Evolutionary conservation across 2,888 invertebrate genomes (phyloP).

Genomic region (Orthonevra nobilis): DNA sequence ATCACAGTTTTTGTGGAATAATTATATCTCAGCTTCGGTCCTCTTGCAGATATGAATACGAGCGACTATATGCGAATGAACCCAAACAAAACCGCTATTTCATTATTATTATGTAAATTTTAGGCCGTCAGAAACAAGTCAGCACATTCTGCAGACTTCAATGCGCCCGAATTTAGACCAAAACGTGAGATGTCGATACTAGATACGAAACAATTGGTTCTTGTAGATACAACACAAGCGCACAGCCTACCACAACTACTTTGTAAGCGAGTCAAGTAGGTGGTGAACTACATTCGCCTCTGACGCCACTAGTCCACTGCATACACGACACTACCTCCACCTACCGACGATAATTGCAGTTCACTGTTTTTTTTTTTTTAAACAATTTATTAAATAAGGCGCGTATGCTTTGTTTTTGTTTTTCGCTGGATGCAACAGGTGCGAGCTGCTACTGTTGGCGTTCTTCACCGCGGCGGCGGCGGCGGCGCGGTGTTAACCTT

Average conservation of each 20-base stretch:
- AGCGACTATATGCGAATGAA: too few relatives aligned
- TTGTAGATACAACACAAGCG: constrained; percentile 5
- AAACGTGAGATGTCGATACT: constrained; percentile 42
- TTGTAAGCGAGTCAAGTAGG: constrained; percentile 46
- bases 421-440: constrained; percentile 50
- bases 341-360: constrained; percentile 19
- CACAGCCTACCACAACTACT: constrained; percentile 6
- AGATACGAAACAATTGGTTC: constrained; percentile 25
- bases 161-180: constrained; percentile 40
- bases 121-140: neutral
- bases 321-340: neutral
- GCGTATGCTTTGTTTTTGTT: neutral
- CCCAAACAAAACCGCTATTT: constrained; percentile 46
- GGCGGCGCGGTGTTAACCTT: constrained; percentile 42
- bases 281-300: constrained; percentile 46
- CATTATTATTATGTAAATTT: constrained; percentile 56
- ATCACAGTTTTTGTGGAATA: constrained; percentile 10
- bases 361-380: constrained; percentile 21
- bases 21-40: too few relatives aligned
- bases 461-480: neutral
- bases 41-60: neutral
- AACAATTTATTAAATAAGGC: constrained; percentile 10
- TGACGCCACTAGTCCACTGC: constrained; percentile 11
- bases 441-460: constrained; percentile 13
- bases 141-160: neutral